Conservation (phyloP, 2,797 vertebrate genomes). For the Apogon hyalosoma region DNA sequence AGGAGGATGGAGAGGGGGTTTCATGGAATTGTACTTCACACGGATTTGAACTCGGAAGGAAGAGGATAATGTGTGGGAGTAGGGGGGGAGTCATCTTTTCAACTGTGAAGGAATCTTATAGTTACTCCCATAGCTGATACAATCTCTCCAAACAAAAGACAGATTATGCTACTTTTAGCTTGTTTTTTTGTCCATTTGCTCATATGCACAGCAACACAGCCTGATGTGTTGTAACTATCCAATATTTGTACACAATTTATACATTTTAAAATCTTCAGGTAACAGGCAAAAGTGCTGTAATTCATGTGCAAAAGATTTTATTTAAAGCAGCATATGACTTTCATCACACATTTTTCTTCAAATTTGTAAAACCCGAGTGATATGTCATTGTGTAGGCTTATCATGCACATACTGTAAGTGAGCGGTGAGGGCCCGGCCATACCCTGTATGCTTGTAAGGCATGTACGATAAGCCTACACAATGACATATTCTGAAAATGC, state of each 20-base stretch:
- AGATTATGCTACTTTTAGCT: conserved; percentile 55
- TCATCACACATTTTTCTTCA: no score
- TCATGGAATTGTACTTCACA: conserved; percentile 64
- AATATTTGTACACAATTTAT: conserved; percentile 6
- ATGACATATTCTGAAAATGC: no score
- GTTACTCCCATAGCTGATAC: conserved; percentile 30
- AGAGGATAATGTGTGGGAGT: conserved; percentile 50
- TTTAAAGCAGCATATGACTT: conserved; percentile 6
- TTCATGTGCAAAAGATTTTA: background rate
- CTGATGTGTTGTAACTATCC: conserved; percentile 1
- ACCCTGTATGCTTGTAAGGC: no score
- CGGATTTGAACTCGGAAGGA: conserved; percentile 58
- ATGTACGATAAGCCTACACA: no score
- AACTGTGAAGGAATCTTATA: conserved; percentile 49
- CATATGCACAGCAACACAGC: conserved; percentile 10
- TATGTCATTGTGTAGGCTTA: no score
- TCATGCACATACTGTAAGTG: no score
- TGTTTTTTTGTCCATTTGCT: conserved; percentile 24
- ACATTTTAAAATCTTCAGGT: background rate
- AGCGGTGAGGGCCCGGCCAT: no score
- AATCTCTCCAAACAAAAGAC: conserved; percentile 44
- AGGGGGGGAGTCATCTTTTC: conserved; percentile 37
- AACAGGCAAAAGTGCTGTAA: background rate
- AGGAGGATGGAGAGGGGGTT: conserved; percentile 34
- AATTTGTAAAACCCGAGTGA: no score